Evolutionary conservation across 2,888 invertebrate genomes (phyloP).

Genomic region (Caradrina clavipalpis): DNA sequence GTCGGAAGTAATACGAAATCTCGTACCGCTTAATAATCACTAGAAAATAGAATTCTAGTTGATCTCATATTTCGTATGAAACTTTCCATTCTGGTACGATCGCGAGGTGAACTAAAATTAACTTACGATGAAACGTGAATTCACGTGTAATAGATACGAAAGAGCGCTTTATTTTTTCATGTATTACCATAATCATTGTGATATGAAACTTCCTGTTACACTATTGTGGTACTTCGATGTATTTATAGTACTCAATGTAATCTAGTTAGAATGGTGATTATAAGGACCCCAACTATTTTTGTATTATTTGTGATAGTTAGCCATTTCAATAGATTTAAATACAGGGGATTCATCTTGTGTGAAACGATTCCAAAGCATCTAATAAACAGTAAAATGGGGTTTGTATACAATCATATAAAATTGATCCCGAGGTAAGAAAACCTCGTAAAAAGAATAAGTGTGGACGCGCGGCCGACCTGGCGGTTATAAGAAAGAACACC

Average conservation of each 20-base stretch:
- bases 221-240: conserved; percentile 44
- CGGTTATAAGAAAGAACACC: conserved; percentile 68
- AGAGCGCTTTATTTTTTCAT: conserved; percentile 63
- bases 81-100: conserved; percentile 79
- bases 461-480: conserved; percentile 59
- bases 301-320: neutral
- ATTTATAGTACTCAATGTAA: conserved; percentile 43
- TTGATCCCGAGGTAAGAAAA: conserved; percentile 33
- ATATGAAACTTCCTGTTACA: conserved; percentile 52
- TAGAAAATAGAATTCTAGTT: conserved; percentile 54
- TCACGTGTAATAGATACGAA: conserved; percentile 72
- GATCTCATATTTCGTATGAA: conserved; percentile 69
- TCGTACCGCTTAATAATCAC: conserved; percentile 45
- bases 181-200: conserved; percentile 52
- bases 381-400: conserved; percentile 45
- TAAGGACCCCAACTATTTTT: conserved; percentile 4
- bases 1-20: conserved; percentile 33
- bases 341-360: conserved; percentile 12
- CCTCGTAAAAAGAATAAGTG: conserved; percentile 63
- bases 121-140: conserved; percentile 76
- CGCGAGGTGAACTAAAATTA: conserved; percentile 81
- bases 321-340: neutral
- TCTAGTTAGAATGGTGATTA: conserved; percentile 24
- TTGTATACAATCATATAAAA: conserved; percentile 23
- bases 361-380: conserved; percentile 26